A percentile compares a stretch with the other conserved stretches of the same genome.
Evolutionary conservation across 2,888 invertebrate species (phyloP).

Genomic region (Nemurella pictetii): DNA sequence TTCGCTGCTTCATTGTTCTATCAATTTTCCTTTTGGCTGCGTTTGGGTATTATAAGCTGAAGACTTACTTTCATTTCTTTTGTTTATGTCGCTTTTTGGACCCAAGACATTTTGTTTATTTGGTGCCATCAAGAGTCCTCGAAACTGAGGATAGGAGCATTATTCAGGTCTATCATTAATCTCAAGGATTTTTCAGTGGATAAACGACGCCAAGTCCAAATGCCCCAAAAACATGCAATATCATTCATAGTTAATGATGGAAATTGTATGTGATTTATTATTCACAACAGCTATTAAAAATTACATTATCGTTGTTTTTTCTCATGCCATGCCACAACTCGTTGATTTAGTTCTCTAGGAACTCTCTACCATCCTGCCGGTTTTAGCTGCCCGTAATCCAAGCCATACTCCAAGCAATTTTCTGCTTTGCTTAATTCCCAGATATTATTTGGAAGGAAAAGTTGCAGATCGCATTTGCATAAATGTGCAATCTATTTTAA

Average conservation of each 20-base stretch:
- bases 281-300: neutral
- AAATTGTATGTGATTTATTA: constrained; percentile 20
- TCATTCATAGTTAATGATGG: constrained; percentile 10
- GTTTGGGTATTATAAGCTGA: too few species aligned
- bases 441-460: neutral
- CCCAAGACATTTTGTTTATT: too few species aligned
- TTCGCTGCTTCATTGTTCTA: neutral
- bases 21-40: too few species aligned
- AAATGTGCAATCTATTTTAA: neutral
- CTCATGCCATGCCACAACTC: neutral
- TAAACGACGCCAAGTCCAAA: neutral
- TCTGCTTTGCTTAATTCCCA: neutral
- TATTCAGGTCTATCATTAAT: neutral
- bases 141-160: neutral
- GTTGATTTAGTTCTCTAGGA: neutral
- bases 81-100: too few species aligned
- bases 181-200: neutral
- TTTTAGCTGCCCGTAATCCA: neutral
- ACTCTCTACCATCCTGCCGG: neutral
- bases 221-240: constrained; percentile 11
- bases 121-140: too few species aligned
- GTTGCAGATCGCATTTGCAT: neutral
- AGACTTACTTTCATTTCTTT: too few species aligned
- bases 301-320: neutral
- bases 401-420: neutral